Conservation (phyloP, 1,140 invertebrate species). For the Harlomillsia oculata region DNA sequence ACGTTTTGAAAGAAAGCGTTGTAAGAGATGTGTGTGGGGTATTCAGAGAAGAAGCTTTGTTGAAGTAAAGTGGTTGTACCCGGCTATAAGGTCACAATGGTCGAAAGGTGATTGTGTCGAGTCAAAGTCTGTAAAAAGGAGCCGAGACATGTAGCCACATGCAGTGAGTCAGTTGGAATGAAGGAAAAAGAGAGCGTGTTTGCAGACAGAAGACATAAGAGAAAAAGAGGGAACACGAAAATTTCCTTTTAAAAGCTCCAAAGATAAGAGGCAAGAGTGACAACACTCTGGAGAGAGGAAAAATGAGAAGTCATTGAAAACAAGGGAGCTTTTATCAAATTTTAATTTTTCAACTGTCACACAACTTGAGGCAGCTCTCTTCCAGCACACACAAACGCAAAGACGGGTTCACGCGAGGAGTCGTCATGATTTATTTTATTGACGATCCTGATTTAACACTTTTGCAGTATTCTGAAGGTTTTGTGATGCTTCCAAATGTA, state of each 20-base stretch:
- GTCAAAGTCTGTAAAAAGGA: no score
- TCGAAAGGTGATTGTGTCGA: no score
- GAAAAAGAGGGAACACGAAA: constrained; percentile 8
- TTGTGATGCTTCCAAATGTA: not conserved
- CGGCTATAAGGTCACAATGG: no score
- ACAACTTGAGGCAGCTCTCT: constrained; percentile 2
- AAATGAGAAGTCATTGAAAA: constrained; percentile 33
- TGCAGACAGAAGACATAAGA: not conserved
- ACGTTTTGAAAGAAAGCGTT: no score
- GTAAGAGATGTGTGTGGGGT: no score
- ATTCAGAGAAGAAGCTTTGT: no score
- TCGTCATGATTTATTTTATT: constrained; percentile 30
- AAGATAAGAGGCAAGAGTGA: constrained; percentile 7
- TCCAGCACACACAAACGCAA: no score
- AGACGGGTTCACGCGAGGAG: constrained; percentile 21
- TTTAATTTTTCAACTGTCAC: constrained; percentile 33
- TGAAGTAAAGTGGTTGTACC: no score
- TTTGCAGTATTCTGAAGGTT: not conserved
- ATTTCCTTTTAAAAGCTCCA: constrained; percentile 12
- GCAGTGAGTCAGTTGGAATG: no score
- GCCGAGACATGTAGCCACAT: no score
- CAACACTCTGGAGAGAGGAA: constrained; percentile 5
- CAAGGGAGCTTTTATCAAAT: constrained; percentile 33
- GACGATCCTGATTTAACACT: constrained; percentile 25
- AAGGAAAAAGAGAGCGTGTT: not conserved